phyloP scores from a whole-genome alignment of 2,113 vertebrate genomes.

The Alaudala cheleensis region DNA sequence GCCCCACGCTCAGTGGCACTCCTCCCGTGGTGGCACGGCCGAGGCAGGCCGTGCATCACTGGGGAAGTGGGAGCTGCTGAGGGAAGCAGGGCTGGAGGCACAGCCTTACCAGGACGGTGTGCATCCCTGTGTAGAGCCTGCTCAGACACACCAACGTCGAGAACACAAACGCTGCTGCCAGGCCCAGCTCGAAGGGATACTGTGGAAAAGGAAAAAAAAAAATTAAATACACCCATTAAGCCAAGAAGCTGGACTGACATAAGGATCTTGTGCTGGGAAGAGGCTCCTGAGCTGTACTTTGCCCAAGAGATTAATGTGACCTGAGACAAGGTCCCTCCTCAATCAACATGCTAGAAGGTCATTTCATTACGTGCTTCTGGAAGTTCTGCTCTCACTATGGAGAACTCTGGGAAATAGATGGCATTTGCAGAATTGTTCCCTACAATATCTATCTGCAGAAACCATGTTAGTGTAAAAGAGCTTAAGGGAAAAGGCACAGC shows the following conservation, averaged over 20 bases:
- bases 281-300: background rate
- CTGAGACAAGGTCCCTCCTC: accelerated
- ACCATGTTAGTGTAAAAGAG: background rate
- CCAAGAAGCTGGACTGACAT: background rate
- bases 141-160: constrained; percentile 91
- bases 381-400: background rate
- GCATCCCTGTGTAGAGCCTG: constrained; percentile 95
- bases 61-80: background rate
- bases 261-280: background rate
- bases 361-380: accelerated
- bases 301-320: background rate
- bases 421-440: background rate
- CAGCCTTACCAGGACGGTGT: constrained; percentile 90
- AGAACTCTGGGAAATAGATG: background rate
- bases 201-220: constrained; percentile 41
- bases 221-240: background rate
- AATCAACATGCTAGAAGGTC: accelerated
- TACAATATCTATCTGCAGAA: background rate
- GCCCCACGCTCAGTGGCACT: background rate
- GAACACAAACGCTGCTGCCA: constrained; percentile 79
- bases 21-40: accelerated
- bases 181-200: constrained; percentile 86
- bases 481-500: background rate
- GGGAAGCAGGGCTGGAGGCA: background rate
- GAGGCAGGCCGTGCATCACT: accelerated